Conservation (phyloP, 2,113 vertebrate species). For the Tragulus kanchil region DNA sequence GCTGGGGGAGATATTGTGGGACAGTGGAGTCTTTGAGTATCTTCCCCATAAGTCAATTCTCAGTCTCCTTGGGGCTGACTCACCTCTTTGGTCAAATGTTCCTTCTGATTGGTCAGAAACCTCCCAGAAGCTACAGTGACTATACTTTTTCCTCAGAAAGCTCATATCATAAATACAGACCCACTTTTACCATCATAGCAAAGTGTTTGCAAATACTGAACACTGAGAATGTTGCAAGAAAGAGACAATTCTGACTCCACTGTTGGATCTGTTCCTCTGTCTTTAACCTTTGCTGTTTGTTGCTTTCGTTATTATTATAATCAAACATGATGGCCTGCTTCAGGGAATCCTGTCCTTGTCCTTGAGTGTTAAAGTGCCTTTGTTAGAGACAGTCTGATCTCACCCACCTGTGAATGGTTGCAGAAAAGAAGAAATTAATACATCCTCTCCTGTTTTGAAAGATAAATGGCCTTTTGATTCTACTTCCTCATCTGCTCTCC, state of each 20-base stretch:
- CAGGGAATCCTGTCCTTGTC: neutral
- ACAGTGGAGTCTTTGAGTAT: neutral
- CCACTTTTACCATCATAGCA: neutral
- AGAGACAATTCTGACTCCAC: neutral
- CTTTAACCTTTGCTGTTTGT: neutral
- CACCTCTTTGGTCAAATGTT: neutral
- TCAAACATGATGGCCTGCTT: neutral
- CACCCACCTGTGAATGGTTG: neutral
- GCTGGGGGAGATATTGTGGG: neutral
- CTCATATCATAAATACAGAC: neutral
- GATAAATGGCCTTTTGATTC: neutral
- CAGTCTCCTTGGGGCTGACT: neutral
- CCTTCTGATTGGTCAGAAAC: neutral
- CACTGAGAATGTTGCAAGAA: neutral
- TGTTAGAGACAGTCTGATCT: neutral
- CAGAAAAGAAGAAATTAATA: neutral
- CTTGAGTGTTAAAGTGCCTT: neutral
- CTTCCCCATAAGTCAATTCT: neutral
- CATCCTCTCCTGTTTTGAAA: neutral
- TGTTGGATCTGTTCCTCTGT: neutral
- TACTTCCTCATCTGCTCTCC: neutral
- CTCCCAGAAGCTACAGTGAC: neutral
- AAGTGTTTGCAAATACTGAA: neutral
- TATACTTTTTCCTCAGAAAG: neutral
- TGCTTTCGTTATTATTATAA: neutral